phyloP scores from a whole-genome alignment of 2,797 vertebrate species.

The Ambastaia sidthimunki region DNA sequence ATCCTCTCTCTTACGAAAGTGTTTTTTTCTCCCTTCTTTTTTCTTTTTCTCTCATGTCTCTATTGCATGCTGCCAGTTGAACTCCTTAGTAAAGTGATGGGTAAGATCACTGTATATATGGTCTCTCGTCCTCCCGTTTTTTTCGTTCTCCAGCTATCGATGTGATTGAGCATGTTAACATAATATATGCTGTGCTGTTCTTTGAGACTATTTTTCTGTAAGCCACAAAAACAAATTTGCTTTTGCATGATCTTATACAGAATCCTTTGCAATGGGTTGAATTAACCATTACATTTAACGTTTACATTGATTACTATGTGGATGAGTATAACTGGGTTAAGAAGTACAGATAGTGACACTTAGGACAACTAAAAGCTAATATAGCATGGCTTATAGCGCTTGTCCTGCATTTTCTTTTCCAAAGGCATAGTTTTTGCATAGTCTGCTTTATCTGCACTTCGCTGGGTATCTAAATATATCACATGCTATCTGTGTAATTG shows the following conservation, averaged over 20 bases:
- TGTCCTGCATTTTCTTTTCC: not conserved
- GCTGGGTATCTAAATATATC: constrained; percentile 19
- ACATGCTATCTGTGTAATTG: not conserved
- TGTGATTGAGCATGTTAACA: constrained; percentile 9
- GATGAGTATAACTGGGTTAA: not conserved
- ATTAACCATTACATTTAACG: not conserved
- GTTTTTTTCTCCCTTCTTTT: constrained; percentile 62
- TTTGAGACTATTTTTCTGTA: not conserved
- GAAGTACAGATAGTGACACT: not conserved
- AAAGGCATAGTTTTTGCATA: not conserved
- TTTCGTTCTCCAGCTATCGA: constrained; percentile 1
- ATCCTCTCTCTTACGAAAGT: constrained; percentile 43
- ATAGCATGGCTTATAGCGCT: constrained; percentile 41
- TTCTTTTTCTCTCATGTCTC: constrained; percentile 58
- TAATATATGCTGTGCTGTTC: not conserved
- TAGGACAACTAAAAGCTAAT: constrained; percentile 47
- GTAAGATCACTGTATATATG: constrained; percentile 71
- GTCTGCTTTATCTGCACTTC: constrained; percentile 49
- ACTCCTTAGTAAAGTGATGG: constrained; percentile 83
- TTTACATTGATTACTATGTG: too few relatives aligned
- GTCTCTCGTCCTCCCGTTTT: constrained; percentile 64
- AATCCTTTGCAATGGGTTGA: not conserved
- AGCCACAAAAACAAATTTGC: not conserved
- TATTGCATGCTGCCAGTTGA: constrained; percentile 86
- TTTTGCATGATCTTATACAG: not conserved